Base-by-base conservation (phyloP, 2,113 vertebrate genomes). In the Phyllostomus hastatus region DNA sequence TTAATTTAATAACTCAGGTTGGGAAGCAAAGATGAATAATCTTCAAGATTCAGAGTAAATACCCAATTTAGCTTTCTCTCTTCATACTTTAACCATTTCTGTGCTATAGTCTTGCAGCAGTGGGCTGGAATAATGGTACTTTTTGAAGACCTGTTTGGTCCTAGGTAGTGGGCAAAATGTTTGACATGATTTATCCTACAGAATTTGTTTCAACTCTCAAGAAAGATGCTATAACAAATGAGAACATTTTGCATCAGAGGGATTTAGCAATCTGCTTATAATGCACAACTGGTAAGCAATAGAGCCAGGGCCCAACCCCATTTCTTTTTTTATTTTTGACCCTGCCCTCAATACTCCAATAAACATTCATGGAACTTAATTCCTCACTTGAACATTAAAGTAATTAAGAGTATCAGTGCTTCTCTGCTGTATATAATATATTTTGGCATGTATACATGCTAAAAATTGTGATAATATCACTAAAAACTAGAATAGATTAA, bases 71-170 rank as follows among this genome's bases (percentile, higher is more conserved):
- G 41, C 22, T 79, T 11, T 66, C 35, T 35, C 2, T 50, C 26
- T 88, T 92, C 80, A n/a, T 46, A 59, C 7, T 72, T 88, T 93
- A 89, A 88, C 75, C 64, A n/a, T 95, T 91, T 79, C 28, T 66
- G 12, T 82, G 8, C 38, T 24, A 52, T 80, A 86, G 26, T 59
- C 59, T 85, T 95, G 11, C 20, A 81, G 24, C 19, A 26, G 17
- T 78, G 28, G n/a, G 2, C 20, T 79, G 10, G 24, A 75, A 70
- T 73, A 73, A 26, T 67, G 48, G 72, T 26, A 91, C 35, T 88
- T 48, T 83, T 38, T 84, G 6, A 64, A 89, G 76, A 50, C 22
- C 17, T 59, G 2, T 84, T 93, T 96, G 69, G 11, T 91, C 75
- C n/a, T 31, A 88, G 15, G 57, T 38, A 16, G 20, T 91, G 26